These are phyloP conservation scores for Agriotes lineatus DNA, from an alignment of 2,888 invertebrate species.

Conservation along the genomic window DNA sequence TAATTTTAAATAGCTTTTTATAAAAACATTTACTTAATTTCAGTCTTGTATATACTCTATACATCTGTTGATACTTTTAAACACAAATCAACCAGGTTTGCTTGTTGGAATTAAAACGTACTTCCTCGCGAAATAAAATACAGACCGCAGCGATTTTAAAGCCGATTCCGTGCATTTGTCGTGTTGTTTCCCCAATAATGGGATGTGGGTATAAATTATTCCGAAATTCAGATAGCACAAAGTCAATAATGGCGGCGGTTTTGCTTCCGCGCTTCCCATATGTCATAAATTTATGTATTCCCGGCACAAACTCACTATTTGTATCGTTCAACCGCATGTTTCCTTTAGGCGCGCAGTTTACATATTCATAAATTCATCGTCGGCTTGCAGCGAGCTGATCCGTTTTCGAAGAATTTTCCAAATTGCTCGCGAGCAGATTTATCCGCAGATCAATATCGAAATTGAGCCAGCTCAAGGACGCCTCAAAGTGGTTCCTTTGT, in stretches of 20 bases:
- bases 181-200: background rate
- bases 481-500: background rate
- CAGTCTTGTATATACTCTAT: too few species aligned
- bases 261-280: slow-evolving; percentile 23
- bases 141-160: background rate
- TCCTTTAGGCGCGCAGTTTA: slow-evolving; percentile 32
- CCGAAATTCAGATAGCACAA: slow-evolving; percentile 13
- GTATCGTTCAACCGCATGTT: slow-evolving; percentile 28
- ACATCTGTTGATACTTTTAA: too few species aligned
- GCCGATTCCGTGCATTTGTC: background rate
- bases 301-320: slow-evolving; percentile 30
- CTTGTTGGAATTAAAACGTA: too few species aligned
- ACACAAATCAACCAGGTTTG: too few species aligned
- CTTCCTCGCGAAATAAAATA: too few species aligned
- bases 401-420: slow-evolving; percentile 11
- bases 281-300: slow-evolving; percentile 37
- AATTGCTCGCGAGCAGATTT: background rate
- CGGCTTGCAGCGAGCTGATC: background rate
- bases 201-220: slow-evolving; percentile 23
- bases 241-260: slow-evolving; percentile 27
- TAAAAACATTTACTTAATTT: too few species aligned
- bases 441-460: background rate
- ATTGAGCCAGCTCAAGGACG: background rate
- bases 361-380: slow-evolving; percentile 37
- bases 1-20: too few species aligned